These are phyloP conservation scores for Anoplophora glabripennis DNA, from an alignment of 1,140 invertebrate genomes.

Conservation along the genomic window DNA sequence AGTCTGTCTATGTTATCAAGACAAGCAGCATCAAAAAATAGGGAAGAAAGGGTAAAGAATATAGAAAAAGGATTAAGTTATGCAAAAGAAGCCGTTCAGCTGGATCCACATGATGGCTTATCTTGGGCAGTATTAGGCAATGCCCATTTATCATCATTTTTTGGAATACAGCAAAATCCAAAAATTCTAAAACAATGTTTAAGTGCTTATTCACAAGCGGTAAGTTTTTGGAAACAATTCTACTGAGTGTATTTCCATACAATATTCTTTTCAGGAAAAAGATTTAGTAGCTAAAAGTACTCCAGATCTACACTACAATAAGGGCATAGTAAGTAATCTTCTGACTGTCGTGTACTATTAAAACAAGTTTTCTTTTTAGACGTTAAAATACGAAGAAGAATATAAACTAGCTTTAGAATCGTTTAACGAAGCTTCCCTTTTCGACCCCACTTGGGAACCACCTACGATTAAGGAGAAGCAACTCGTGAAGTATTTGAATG, in stretches of 20 bases:
- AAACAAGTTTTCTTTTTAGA: slow-evolving; percentile 52
- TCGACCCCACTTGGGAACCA: slow-evolving; percentile 75
- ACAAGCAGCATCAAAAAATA: slow-evolving; percentile 58
- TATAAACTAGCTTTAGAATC: slow-evolving; percentile 68
- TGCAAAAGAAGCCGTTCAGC: slow-evolving; percentile 79
- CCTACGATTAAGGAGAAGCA: slow-evolving; percentile 60
- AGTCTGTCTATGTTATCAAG: slow-evolving; percentile 82
- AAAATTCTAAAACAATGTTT: slow-evolving; percentile 70
- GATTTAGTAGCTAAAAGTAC: slow-evolving; percentile 70
- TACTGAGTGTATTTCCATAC: too few relatives aligned
- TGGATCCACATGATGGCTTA: slow-evolving; percentile 77
- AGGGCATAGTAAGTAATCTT: slow-evolving; percentile 68
- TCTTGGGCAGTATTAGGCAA: slow-evolving; percentile 87
- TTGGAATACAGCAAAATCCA: slow-evolving; percentile 71
- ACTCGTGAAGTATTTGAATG: slow-evolving; percentile 65
- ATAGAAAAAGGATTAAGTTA: slow-evolving; percentile 72
- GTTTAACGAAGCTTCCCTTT: slow-evolving; percentile 61
- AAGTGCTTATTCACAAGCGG: slow-evolving; percentile 79
- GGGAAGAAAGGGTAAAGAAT: slow-evolving; percentile 61
- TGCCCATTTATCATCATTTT: slow-evolving; percentile 80
- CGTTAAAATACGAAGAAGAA: slow-evolving; percentile 77
- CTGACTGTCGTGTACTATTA: slow-evolving; percentile 14
- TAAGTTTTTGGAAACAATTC: slow-evolving; percentile 48
- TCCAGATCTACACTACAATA: slow-evolving; percentile 83
- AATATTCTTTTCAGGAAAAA: slow-evolving; percentile 59